These are phyloP conservation scores for Acanthochromis polyacanthus DNA, from an alignment of 2,113 vertebrate species.

Conservation along the genomic window DNA sequence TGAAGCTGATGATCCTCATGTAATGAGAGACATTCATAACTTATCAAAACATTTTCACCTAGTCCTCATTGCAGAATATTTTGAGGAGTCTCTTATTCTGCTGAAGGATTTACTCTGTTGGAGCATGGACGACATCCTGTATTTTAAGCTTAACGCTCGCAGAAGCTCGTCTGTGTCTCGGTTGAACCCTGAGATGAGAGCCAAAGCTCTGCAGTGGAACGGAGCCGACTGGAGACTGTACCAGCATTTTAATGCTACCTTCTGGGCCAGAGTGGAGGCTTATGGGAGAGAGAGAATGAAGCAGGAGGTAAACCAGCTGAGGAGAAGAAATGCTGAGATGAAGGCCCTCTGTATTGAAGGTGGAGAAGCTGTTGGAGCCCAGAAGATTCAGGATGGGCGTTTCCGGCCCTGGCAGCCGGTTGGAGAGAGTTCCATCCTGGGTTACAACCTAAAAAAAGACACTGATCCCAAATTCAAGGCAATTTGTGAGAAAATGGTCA, in stretches of 20 bases:
- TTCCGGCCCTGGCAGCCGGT: conserved; percentile 96
- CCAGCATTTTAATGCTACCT: conserved; percentile 91
- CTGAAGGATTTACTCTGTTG: conserved; percentile 93
- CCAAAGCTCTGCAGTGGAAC: conserved; percentile 91
- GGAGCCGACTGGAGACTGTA: conserved; percentile 91
- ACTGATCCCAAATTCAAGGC: conserved; percentile 84
- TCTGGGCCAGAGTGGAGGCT: conserved; percentile 90
- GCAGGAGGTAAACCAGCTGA: conserved; percentile 86
- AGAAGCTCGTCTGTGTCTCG: conserved; percentile 83
- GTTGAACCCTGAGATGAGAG: conserved; percentile 86
- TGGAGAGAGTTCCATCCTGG: conserved; percentile 92
- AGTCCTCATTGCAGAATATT: conserved; percentile 93
- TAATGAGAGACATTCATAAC: conserved; percentile 83
- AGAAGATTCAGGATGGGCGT: conserved; percentile 86
- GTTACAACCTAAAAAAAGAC: conserved; percentile 92
- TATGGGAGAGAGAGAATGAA: conserved; percentile 91
- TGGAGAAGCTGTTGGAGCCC: conserved; percentile 86
- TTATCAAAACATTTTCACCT: conserved; percentile 89
- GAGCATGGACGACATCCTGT: conserved; percentile 92
- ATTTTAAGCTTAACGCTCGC: conserved; percentile 93
- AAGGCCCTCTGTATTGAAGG: conserved; percentile 89
- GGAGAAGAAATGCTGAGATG: conserved; percentile 89
- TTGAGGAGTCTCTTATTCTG: conserved; percentile 95
- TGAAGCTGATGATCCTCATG: conserved; percentile 82
- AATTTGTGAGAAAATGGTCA: conserved; percentile 95